Evolutionary conservation across 2,888 invertebrate genomes (phyloP).

Genomic region (Eulithis testata): DNA sequence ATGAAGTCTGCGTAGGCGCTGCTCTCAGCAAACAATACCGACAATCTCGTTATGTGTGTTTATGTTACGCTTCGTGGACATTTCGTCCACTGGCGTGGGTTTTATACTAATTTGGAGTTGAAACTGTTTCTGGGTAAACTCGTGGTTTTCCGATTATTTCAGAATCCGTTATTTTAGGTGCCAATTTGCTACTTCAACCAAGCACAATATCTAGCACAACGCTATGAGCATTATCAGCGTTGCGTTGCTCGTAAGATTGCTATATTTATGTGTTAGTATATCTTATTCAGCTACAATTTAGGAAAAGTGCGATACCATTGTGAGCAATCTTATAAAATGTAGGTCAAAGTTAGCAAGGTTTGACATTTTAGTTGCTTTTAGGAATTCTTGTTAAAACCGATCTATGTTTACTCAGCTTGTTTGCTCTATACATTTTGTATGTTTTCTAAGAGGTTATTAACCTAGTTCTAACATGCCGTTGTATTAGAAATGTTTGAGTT

Average conservation of each 20-base stretch:
- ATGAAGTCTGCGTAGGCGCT: constrained; percentile 39
- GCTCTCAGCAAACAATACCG: constrained; percentile 48
- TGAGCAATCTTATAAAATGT: constrained; percentile 22
- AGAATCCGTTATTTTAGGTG: constrained; percentile 71
- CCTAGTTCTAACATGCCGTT: constrained; percentile 63
- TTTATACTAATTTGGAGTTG: constrained; percentile 60
- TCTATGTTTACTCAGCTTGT: constrained; percentile 62
- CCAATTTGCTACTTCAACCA: constrained; percentile 46
- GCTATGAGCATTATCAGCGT: constrained; percentile 32
- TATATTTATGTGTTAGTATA: constrained; percentile 21
- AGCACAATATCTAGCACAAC: constrained; percentile 39
- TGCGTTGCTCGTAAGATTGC: constrained; percentile 29
- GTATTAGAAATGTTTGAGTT: constrained; percentile 39
- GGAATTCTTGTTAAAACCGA: constrained; percentile 33
- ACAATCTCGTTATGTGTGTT: constrained; percentile 59
- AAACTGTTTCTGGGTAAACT: constrained; percentile 64
- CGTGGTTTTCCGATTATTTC: constrained; percentile 74
- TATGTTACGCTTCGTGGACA: constrained; percentile 63
- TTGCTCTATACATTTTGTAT: constrained; percentile 58
- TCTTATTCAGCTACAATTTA: constrained; percentile 18
- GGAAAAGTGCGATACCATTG: constrained; percentile 17
- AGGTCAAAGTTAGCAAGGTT: constrained; percentile 35
- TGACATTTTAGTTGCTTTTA: constrained; percentile 30
- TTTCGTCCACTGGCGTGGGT: constrained; percentile 58
- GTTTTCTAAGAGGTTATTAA: constrained; percentile 72